These are phyloP conservation scores for Okapia johnstoni DNA, from an alignment of 2,113 vertebrate genomes.

Conservation along the genomic window DNA sequence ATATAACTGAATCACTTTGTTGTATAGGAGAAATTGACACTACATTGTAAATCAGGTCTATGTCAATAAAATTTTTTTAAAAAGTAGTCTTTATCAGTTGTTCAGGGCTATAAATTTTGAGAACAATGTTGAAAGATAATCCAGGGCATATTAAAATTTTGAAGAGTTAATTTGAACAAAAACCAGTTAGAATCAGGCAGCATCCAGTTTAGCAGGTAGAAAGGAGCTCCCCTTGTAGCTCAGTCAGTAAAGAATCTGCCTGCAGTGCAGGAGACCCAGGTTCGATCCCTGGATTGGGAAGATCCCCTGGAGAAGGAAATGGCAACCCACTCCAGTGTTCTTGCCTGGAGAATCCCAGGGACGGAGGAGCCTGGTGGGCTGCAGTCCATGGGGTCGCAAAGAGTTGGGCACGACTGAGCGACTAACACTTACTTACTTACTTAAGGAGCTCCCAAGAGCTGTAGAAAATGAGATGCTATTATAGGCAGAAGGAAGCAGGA, in stretches of 20 bases:
- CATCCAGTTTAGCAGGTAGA: not conserved
- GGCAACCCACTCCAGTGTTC: not conserved
- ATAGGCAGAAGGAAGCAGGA: not conserved
- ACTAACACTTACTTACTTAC: not conserved
- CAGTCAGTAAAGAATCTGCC: not conserved
- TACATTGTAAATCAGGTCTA: not conserved
- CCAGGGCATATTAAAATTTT: not conserved
- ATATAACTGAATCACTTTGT: not conserved
- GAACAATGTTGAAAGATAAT: not conserved
- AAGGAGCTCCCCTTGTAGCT: not conserved
- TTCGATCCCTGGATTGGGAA: not conserved
- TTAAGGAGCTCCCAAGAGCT: not conserved
- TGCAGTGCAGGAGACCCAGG: not conserved
- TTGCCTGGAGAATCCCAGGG: not conserved
- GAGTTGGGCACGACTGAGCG: not conserved
- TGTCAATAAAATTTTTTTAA: not conserved
- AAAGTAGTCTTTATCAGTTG: not conserved
- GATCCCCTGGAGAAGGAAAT: not conserved
- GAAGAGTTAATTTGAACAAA: not conserved
- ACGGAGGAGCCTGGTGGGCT: not conserved
- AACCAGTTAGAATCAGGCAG: not conserved
- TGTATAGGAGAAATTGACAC: not conserved
- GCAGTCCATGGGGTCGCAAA: not conserved
- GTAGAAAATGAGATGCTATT: not conserved
- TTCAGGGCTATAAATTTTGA: not conserved